Evolutionary conservation across 2,797 vertebrate genomes (phyloP).

Genomic region (Calcarius lapponicus): DNA sequence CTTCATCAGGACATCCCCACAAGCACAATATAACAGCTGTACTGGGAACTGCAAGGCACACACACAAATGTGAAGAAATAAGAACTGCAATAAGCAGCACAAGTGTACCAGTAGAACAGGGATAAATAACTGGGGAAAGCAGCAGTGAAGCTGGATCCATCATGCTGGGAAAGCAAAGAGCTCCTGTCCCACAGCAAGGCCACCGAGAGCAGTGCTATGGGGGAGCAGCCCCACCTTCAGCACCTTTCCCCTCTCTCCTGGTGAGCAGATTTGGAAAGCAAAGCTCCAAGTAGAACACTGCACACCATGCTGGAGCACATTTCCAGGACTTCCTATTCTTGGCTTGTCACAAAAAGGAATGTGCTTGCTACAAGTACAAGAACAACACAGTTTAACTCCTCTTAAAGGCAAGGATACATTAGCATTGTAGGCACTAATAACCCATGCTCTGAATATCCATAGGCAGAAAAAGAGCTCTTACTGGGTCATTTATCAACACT

Average conservation of each 20-base stretch:
- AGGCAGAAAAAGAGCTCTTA: neutral
- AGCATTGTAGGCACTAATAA: neutral
- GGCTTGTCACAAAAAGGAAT: neutral
- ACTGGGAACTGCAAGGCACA: neutral
- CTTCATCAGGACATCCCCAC: no score
- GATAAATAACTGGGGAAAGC: neutral
- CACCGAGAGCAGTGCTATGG: rapidly evolving
- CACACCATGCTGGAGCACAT: neutral
- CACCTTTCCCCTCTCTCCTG: neutral
- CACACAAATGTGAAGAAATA: neutral
- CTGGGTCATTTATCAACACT: neutral
- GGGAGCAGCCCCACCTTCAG: neutral
- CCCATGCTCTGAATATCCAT: neutral
- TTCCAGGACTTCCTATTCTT: neutral
- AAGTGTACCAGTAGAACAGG: neutral
- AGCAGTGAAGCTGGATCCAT: neutral
- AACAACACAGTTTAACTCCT: neutral
- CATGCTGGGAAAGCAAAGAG: neutral
- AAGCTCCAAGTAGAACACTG: neutral
- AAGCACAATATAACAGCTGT: neutral
- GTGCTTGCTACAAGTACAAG: neutral
- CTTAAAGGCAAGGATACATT: neutral
- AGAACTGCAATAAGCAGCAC: neutral
- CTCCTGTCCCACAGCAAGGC: rapidly evolving
- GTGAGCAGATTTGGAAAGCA: neutral